Evolutionary conservation across 2,113 vertebrate species (phyloP).

Genomic region (Origma solitaria): DNA sequence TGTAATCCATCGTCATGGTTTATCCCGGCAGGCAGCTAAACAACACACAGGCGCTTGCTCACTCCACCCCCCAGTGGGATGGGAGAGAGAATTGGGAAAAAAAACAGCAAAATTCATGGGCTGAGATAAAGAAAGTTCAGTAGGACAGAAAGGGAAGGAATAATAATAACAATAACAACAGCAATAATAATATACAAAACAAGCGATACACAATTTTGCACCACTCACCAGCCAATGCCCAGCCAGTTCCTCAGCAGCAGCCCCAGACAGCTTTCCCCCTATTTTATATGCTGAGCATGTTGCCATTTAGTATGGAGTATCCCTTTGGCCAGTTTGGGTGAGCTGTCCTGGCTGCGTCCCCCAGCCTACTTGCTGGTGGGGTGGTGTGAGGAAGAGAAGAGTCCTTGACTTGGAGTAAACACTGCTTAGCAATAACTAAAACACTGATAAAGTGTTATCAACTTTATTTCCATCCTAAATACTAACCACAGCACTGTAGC

Average conservation of each 20-base stretch:
- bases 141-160: background rate
- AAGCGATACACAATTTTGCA: background rate
- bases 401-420: background rate
- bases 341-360: background rate
- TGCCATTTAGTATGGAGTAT: background rate
- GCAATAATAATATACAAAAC: background rate
- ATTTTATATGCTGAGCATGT: background rate
- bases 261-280: background rate
- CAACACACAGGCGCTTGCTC: background rate
- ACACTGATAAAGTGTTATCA: background rate
- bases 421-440: background rate
- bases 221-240: accelerated
- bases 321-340: background rate
- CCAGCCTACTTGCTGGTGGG: background rate
- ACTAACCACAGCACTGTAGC: background rate
- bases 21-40: background rate
- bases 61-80: background rate
- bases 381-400: background rate
- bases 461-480: background rate
- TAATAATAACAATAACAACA: background rate
- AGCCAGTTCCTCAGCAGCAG: background rate
- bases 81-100: background rate
- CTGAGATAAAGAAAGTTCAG: background rate
- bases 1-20: background rate
- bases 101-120: background rate